Evolutionary conservation across 1,140 invertebrate genomes (phyloP), one percentile per base, ranked within the genome.

Genomic region (Asobara japonica): DNA sequence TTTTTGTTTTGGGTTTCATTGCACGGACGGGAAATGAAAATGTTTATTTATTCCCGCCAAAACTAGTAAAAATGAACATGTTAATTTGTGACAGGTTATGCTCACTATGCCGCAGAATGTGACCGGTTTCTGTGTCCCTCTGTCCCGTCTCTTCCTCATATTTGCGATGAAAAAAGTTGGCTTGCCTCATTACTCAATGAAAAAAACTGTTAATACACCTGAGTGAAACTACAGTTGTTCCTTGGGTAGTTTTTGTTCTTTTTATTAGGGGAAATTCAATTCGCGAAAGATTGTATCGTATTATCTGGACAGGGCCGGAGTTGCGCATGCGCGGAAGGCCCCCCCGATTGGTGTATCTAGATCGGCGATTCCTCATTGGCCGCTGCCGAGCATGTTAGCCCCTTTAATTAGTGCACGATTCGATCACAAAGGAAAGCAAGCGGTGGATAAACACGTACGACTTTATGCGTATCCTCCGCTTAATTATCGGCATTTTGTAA

Each of bases 401-500:
- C 45, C 64, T 72, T 72, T 72, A 72, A 72, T 72, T 72, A 72
- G 71, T 72, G 1, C 27, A 30, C 45, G 72, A 69, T 65, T 65
- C 65, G 45, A 69, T 71, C 60, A 38, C 45, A 31, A 41, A 45
- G 69, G 51, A 51, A 60, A 41, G 31, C 29, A 56, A 69, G 22
- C 41, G 66, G n/a, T 27, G 30, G 4, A 69, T 29, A 56, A 62
- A 62, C 48, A 38, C 41, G 41, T 65, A 60, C 20, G 18, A 45
- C 33, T 60, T 66, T 48, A 72, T 64, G 61, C 64, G 41, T 65
- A 29, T 31, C 27, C 33, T 33, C 71, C 11, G 65, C 20, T 69
- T 68, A 73, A 73, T 73, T 73, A 73, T 69, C 71, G 71, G 66
- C 65, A 73, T 73, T 73, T 69, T 56, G 56, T 65, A 69, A 68